These are phyloP conservation scores for Archips xylosteana DNA, from an alignment of 2,888 invertebrate species.

Conservation along the genomic window DNA sequence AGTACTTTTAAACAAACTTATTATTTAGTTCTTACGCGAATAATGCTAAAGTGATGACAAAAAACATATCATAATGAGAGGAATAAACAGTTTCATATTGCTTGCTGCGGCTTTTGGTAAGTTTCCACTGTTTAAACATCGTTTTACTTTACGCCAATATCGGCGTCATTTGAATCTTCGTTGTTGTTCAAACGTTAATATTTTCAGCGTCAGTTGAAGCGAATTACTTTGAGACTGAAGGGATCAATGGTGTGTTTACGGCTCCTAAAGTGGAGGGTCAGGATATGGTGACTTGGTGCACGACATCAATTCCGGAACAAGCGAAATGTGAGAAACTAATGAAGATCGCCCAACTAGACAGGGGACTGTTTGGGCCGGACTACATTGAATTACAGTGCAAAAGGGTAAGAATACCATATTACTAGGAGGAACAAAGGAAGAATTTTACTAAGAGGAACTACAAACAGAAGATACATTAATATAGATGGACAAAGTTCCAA, in stretches of 20 bases:
- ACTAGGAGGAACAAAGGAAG: too few species aligned
- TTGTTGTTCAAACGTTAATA: conserved; percentile 12
- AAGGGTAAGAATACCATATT: conserved; percentile 73
- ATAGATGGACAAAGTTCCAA: too few species aligned
- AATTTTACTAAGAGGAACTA: too few species aligned
- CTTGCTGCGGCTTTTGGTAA: conserved; percentile 23
- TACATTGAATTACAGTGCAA: conserved; percentile 89
- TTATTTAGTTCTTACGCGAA: conserved; percentile 11
- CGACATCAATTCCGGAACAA: conserved; percentile 91
- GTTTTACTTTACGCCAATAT: not conserved
- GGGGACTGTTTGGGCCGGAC: conserved; percentile 86
- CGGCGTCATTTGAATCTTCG: conserved; percentile 28
- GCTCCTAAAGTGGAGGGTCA: conserved; percentile 64
- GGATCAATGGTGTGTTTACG: conserved; percentile 45
- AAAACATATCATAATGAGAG: conserved; percentile 9
- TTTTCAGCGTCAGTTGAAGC: conserved; percentile 51
- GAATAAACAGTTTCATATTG: not conserved
- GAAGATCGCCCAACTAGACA: conserved; percentile 88
- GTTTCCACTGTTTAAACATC: conserved; percentile 7
- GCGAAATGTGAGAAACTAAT: conserved; percentile 93
- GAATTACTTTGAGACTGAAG: conserved; percentile 48
- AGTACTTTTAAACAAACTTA: conserved; percentile 15
- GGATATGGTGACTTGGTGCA: conserved; percentile 91
- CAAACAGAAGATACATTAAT: too few species aligned
- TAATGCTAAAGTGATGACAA: conserved; percentile 24